Percentiles rank a stretch among this genome's conserved stretches.
Evolutionary conservation across 2,113 vertebrate species (phyloP).

Genomic region (Tachuris rubrigastra): DNA sequence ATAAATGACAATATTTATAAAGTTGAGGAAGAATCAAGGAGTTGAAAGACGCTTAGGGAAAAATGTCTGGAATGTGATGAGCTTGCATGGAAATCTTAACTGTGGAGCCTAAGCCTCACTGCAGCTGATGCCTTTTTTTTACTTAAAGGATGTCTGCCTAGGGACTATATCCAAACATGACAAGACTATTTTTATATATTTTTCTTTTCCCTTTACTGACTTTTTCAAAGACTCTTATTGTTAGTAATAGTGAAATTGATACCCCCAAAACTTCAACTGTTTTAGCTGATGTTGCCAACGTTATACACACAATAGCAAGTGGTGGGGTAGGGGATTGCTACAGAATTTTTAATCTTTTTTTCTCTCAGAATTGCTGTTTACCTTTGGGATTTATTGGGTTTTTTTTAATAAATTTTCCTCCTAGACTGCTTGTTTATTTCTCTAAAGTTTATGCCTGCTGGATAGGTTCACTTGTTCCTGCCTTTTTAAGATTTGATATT

Average conservation of each 20-base stretch:
- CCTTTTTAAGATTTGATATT: neutral
- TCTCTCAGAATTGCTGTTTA: neutral
- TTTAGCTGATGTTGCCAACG: neutral
- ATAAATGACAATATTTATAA: slow-evolving; percentile 14
- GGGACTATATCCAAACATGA: neutral
- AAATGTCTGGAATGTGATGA: neutral
- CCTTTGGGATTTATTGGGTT: neutral
- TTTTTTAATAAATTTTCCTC: neutral
- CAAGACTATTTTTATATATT: neutral
- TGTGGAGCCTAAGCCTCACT: neutral
- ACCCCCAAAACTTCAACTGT: neutral
- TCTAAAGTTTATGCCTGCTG: neutral
- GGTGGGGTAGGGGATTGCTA: accelerated
- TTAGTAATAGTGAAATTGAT: neutral
- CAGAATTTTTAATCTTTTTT: neutral
- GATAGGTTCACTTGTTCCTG: neutral
- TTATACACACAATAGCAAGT: neutral
- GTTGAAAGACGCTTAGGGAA: neutral
- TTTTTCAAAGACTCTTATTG: neutral
- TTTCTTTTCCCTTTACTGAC: slow-evolving; percentile 1
- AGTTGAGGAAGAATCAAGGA: neutral
- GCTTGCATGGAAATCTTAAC: neutral
- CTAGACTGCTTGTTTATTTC: neutral
- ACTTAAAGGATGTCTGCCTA: neutral
- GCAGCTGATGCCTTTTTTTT: neutral